Base-by-base conservation (phyloP, 2,888 invertebrate species). In the Euphydryas editha region DNA sequence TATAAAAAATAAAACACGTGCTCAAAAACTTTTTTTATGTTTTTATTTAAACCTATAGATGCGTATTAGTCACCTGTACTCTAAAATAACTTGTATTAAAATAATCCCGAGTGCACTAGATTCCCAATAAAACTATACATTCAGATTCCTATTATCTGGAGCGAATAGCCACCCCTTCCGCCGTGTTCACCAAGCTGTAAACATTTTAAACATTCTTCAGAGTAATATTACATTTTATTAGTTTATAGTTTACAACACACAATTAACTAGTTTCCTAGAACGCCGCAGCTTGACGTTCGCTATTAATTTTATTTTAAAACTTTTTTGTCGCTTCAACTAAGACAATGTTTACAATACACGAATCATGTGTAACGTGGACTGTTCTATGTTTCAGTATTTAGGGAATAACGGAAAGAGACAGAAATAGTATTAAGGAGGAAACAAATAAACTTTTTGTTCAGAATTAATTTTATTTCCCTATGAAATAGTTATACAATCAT, bases 241-340 rank as follows among this genome's bases (percentile, higher is more conserved):
- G 82, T 88, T 89, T 86, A 88, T 90, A 83, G 54, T 65, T 65
- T 65, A 65, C 65, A 65, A 37, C 59, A 77, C 75, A 80, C 84
- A 84, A 88, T 89, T 85, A 89, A 85, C 85, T 76, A 82, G 85
- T 86, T 90, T 89, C 89, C 81, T 71, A 86, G 90, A 90, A 90
- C 78, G 71, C 70, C 73, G 69, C 76, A 86, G 84, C 83, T 84
- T 85, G 84, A 81, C 81, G 80, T 76, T 63, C 63, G 72, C 71
- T 76, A 79, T 79, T 78, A 78, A 81, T 82, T 82, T 82, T 81
- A 80, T 81, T 81, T 81, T 78, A 76, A 73, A 70, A 70, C 69
- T 73, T 85, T 87, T 88, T 86, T 87, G 87, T 87, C 86, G 85
- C 78, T 78, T 67, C 57, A 68, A 59, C 66, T 69, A 67, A 69